Evolutionary conservation across 2,888 invertebrate species (phyloP), one percentile per base, ranked within the genome.

Genomic region (Thera britannica): DNA sequence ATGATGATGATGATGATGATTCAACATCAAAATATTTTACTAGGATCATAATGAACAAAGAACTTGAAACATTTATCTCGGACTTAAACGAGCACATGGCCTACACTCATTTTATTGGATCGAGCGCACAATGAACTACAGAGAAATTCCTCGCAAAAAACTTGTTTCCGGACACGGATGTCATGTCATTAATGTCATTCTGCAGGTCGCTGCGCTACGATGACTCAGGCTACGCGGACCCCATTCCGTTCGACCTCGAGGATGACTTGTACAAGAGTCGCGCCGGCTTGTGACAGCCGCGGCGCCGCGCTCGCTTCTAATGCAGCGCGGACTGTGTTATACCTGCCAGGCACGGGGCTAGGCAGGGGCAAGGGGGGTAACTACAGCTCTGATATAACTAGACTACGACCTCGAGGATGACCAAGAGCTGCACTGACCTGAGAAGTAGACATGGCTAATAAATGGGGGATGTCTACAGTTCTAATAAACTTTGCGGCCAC

Each of bases 341-440:
- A 36, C 52, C n/a, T 35, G 34, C 36, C 61, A 46, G 49, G 56
- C 64, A 58, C 57, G 64, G 66, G 61, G 23, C 23, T 36, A 55
- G 46, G 54, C 35, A 3, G 35, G 56, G 23, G n/a, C 36, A 36
- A 41, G 38, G 41, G 49, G 52, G 52, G 52, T 34, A 23, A 52
- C 9, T 34, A 52, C 8, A 34, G 9, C 3, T 49, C 23, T 52
- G 2, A 52, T 34, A 52, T 34, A 46, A 46, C 44, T 46, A 35
- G 96, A 96, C 6, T 96, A 96, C 82, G 95, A 96, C 79, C 93
- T 96, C 72, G 96, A 96, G 71, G 96, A 96, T 72, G 96, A 96
- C 72, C 85, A 96, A 96, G 82, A 86, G 94, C 68, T 94, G 95
- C 11, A 87, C 94, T 46, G 89, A 86, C 74, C n/a, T 35, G 23